Evolutionary conservation across 2,888 invertebrate species (phyloP).

Genomic region (Chloroclystis v-ata): DNA sequence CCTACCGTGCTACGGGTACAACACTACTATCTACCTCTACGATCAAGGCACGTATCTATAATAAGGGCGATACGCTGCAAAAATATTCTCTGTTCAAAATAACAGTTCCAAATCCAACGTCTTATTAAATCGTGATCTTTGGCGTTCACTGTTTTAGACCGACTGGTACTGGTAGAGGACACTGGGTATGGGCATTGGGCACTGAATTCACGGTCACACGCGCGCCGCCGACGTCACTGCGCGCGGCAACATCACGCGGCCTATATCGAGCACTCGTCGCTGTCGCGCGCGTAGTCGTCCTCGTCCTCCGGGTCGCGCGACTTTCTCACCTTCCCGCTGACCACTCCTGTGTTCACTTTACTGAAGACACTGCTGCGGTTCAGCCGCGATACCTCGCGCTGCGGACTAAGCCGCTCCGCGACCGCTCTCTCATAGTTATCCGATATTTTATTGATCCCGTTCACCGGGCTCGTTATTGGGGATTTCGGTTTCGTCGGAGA

Average conservation of each 20-base stretch:
- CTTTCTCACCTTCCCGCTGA: slow-evolving; percentile 57
- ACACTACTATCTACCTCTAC: slow-evolving; percentile 35
- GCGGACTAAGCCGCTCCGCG: slow-evolving; percentile 65
- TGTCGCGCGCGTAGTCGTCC: slow-evolving; percentile 76
- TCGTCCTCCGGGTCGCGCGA: slow-evolving; percentile 62
- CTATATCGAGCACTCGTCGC: slow-evolving; percentile 82
- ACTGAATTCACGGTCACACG: slow-evolving; percentile 27
- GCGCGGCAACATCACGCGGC: slow-evolving; percentile 27
- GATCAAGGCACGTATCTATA: slow-evolving; percentile 65
- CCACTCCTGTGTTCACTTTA: slow-evolving; percentile 67
- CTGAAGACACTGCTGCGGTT: slow-evolving; percentile 66
- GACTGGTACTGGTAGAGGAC: neutral
- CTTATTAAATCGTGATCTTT: slow-evolving; percentile 54
- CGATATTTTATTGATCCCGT: slow-evolving; percentile 70
- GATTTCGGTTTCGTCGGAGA: slow-evolving; percentile 54
- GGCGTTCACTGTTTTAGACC: slow-evolving; percentile 49
- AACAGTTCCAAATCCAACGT: slow-evolving; percentile 36
- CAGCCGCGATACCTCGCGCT: slow-evolving; percentile 51
- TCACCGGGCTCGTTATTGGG: slow-evolving; percentile 56
- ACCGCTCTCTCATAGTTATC: slow-evolving; percentile 72
- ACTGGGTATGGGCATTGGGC: slow-evolving; percentile 14
- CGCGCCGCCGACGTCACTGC: slow-evolving; percentile 25
- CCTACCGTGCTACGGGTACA: slow-evolving; percentile 26
- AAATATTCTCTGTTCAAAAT: slow-evolving; percentile 65
- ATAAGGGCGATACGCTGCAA: slow-evolving; percentile 65